Evolutionary conservation across 2,113 vertebrate genomes (phyloP), one percentile per base, ranked within the genome.

Genomic region (Athene noctua): DNA sequence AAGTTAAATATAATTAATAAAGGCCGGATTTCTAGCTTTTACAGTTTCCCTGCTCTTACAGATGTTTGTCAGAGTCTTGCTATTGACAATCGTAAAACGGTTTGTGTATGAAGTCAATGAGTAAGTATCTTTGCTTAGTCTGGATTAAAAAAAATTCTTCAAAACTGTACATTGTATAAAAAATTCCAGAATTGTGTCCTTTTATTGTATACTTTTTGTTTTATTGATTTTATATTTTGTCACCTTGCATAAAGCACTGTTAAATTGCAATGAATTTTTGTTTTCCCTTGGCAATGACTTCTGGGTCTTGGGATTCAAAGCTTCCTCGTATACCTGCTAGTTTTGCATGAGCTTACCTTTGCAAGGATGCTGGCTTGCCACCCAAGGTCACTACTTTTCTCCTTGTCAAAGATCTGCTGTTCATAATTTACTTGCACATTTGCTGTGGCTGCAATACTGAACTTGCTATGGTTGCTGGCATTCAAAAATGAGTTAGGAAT

Each of bases 331-430:
- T 54, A 95, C 91, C 95, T 97, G 98, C 97, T 98, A 92, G 90
- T 97, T 75, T 96, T 98, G 98, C 98, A 98, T 98, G 98, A 97
- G 95, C 96, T 96, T 98, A 95, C 97, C 91, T 97, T 97, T 97
- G 97, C 97, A 73, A 97, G 88, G 95, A 94, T 94, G 97, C 98
- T 98, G 80, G 97, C 95, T 94, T 97, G 97, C 88, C 81, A 94
- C 88, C 92, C 36, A 0, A 87, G 57, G 93, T 96, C 86, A 91
- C 95, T 97, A 92, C 96, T 96, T 96, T 91, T 96, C 97, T 97
- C 94, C 94, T 97, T 98, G 95, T 81, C 94, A 90, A 80, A 96
- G 83, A 97, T 54, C 42, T 96, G 98, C 96, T 58, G 80, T 92
- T 97, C 95, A 96, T 97, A 80, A 97, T 97, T 97, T 96, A 97